Evolutionary conservation across 1,140 invertebrate genomes (phyloP).

Genomic region (Nasonia vitripennis): DNA sequence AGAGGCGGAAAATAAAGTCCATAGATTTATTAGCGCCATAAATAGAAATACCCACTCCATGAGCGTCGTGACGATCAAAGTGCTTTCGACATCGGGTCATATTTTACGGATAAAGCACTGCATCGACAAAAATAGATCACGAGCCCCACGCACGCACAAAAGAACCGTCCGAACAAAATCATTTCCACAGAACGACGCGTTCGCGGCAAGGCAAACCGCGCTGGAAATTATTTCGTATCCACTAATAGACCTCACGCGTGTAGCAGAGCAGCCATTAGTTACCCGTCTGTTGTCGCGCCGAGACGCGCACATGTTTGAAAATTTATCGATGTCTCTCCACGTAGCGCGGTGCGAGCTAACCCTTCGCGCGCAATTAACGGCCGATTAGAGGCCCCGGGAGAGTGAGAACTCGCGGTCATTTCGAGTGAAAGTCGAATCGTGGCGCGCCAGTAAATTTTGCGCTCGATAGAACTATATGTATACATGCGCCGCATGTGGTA

Average conservation of each 20-base stretch:
- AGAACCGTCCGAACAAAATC: no score
- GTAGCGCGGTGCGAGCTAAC: neutral
- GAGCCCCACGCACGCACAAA: no score
- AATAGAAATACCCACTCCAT: no score
- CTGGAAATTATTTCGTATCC: neutral
- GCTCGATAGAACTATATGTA: neutral
- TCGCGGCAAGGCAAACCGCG: no score
- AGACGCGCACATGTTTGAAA: neutral
- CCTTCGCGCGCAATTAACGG: conserved; percentile 15
- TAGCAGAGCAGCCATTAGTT: neutral
- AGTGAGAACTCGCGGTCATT: neutral
- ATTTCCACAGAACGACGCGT: no score
- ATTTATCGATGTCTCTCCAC: neutral
- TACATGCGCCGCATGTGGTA: neutral
- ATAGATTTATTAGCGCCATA: no score
- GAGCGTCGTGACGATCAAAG: no score
- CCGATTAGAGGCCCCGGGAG: conserved; percentile 25
- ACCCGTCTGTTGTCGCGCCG: neutral
- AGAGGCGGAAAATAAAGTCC: no score
- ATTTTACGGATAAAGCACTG: no score
- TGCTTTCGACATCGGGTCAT: no score
- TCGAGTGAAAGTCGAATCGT: conserved; percentile 25
- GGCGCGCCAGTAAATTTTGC: neutral
- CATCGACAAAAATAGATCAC: no score
- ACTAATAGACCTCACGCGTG: neutral